Conservation (phyloP, 2,797 vertebrate genomes). For the Melanotaenia trifasciata region DNA sequence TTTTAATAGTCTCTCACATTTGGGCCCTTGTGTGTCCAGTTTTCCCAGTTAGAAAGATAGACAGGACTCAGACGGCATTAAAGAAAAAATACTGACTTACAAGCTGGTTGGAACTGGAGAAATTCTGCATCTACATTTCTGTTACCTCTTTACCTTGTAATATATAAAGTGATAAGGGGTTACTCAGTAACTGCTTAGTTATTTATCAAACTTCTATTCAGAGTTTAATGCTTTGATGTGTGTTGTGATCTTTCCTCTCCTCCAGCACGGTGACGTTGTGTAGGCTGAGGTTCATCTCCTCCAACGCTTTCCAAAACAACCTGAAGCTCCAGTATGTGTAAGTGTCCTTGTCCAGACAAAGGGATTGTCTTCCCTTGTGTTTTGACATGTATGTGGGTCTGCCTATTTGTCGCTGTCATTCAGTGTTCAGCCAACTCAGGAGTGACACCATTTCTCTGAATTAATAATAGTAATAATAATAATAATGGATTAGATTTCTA, state of each 20-base stretch:
- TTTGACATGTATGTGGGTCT: constrained; percentile 43
- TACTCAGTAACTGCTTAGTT: background rate
- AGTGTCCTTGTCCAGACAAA: constrained; percentile 68
- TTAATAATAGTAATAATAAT: too few relatives aligned
- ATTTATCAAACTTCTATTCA: too few relatives aligned
- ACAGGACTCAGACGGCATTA: too few relatives aligned
- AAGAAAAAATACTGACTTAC: too few relatives aligned
- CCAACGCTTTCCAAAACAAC: constrained; percentile 82
- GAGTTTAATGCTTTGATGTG: background rate
- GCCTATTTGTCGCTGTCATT: constrained; percentile 71
- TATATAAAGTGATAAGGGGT: background rate
- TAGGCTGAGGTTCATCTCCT: constrained; percentile 79
- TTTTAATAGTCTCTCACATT: too few relatives aligned
- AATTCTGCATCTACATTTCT: background rate
- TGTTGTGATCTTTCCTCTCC: constrained; percentile 17
- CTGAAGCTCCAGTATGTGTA: constrained; percentile 86
- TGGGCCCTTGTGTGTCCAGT: too few relatives aligned
- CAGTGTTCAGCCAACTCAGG: constrained; percentile 35
- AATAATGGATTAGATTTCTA: too few relatives aligned
- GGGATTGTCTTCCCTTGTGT: constrained; percentile 41
- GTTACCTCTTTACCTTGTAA: background rate
- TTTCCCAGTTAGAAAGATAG: too few relatives aligned
- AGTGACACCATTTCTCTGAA: background rate
- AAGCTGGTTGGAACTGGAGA: too few relatives aligned
- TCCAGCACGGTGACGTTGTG: constrained; percentile 82